These are phyloP conservation scores for Drosophila mimetica DNA, from an alignment of 2,888 invertebrate genomes.

Conservation along the genomic window DNA sequence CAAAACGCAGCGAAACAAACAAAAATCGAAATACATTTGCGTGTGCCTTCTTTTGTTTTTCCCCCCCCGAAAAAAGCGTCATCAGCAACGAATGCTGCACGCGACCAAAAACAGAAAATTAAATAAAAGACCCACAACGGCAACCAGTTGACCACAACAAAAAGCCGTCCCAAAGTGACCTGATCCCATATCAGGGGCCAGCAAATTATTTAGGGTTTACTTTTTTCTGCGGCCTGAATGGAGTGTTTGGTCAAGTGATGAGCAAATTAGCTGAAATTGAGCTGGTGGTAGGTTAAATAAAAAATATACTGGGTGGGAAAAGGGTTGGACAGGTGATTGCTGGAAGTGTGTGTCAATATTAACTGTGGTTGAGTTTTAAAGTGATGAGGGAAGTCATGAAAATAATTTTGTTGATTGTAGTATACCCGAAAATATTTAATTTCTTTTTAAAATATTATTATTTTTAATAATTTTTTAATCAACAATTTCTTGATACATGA, in stretches of 20 bases:
- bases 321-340: slow-evolving; percentile 5
- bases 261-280: slow-evolving; percentile 73
- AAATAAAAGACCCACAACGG: slow-evolving; percentile 15
- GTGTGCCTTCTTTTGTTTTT: slow-evolving; percentile 35
- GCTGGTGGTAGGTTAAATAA: slow-evolving; percentile 55
- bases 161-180: slow-evolving; percentile 21
- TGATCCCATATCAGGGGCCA: slow-evolving; percentile 38
- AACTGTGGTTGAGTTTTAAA: slow-evolving; percentile 1
- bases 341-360: slow-evolving; percentile 20
- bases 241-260: slow-evolving; percentile 69
- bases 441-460: no score
- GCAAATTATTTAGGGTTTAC: slow-evolving; percentile 35
- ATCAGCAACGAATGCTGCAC: slow-evolving; percentile 24
- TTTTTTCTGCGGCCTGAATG: slow-evolving; percentile 36
- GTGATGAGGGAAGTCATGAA: not conserved
- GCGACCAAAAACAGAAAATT: slow-evolving; percentile 36
- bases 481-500: no score
- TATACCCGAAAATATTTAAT: no score
- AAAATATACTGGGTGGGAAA: slow-evolving; percentile 27
- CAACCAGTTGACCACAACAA: slow-evolving; percentile 34
- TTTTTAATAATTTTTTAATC: no score
- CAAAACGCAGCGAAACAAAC: slow-evolving; percentile 38
- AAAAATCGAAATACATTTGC: slow-evolving; percentile 35
- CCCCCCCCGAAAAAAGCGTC: slow-evolving; percentile 13
- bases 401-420: no score